Conservation (phyloP, 2,888 invertebrate species). For the Tetheella fluctuosa region DNA sequence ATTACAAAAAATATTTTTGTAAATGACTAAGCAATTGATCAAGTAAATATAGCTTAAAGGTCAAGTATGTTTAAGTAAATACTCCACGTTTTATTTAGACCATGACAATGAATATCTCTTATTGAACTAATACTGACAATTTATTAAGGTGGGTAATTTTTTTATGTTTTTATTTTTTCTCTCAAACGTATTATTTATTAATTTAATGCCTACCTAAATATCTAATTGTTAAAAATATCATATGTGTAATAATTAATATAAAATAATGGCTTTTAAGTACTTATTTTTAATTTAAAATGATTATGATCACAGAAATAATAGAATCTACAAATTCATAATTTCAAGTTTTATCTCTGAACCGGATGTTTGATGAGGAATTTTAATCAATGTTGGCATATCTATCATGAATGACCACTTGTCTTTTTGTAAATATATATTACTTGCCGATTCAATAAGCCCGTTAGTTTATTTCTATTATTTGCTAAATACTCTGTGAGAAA, state of each 20-base stretch:
- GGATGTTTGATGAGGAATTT: neutral
- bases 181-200: too few species aligned
- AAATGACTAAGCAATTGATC: slow-evolving; percentile 19
- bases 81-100: neutral
- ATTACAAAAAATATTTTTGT: slow-evolving; percentile 51
- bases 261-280: too few species aligned
- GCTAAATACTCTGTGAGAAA: neutral
- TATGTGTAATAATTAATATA: neutral
- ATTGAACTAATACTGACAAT: neutral
- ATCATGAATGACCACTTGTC: too few species aligned
- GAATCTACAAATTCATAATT: neutral
- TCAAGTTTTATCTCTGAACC: neutral
- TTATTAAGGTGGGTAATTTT: neutral
- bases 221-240: neutral
- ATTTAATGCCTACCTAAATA: too few species aligned
- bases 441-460: too few species aligned
- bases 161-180: neutral
- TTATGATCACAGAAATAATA: neutral
- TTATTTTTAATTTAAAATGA: too few species aligned
- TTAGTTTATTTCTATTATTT: too few species aligned
- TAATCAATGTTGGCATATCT: neutral
- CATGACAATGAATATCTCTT: neutral
- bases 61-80: neutral
- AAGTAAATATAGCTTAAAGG: neutral
- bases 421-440: too few species aligned